phyloP scores from a whole-genome alignment of 1,140 invertebrate species.

The Coenobita brevimanus region DNA sequence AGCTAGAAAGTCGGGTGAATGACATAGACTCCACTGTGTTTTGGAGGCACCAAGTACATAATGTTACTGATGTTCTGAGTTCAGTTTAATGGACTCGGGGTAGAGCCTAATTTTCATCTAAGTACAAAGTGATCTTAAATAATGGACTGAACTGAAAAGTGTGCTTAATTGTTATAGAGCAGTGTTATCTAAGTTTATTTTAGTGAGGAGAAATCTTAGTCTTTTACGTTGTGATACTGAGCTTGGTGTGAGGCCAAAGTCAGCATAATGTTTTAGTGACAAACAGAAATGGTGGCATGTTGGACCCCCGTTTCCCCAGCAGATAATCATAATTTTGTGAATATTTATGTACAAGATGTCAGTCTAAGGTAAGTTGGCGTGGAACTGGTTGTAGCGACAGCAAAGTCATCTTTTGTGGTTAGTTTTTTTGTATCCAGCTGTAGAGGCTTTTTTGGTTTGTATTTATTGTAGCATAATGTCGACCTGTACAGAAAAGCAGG shows the following conservation, averaged over 20 bases:
- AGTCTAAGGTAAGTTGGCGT: conserved; percentile 26
- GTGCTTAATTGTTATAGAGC: conserved; percentile 64
- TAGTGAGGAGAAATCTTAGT: conserved; percentile 56
- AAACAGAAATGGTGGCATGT: conserved; percentile 16
- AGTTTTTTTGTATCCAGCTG: conserved; percentile 47
- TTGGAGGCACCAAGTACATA: conserved; percentile 35
- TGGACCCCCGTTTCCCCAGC: conserved; percentile 22
- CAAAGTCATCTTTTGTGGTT: conserved; percentile 46
- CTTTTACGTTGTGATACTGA: conserved; percentile 65
- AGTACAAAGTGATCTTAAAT: conserved; percentile 67
- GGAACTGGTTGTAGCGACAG: conserved; percentile 28
- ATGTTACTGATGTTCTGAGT: conserved; percentile 36
- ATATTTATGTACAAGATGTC: conserved; percentile 37
- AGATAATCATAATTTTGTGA: conserved; percentile 33
- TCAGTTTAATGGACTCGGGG: conserved; percentile 49
- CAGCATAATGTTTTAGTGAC: conserved; percentile 51
- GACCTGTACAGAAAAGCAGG: neutral
- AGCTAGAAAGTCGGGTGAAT: conserved; percentile 43
- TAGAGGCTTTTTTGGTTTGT: conserved; percentile 62
- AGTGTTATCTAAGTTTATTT: conserved; percentile 65
- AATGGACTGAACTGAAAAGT: conserved; percentile 56
- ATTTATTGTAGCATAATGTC: conserved; percentile 55
- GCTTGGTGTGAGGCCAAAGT: conserved; percentile 58
- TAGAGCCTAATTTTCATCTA: conserved; percentile 59
- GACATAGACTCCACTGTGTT: conserved; percentile 33